These are phyloP conservation scores for Xestia sexstrigata DNA, from an alignment of 2,888 invertebrate genomes.

Conservation along the genomic window DNA sequence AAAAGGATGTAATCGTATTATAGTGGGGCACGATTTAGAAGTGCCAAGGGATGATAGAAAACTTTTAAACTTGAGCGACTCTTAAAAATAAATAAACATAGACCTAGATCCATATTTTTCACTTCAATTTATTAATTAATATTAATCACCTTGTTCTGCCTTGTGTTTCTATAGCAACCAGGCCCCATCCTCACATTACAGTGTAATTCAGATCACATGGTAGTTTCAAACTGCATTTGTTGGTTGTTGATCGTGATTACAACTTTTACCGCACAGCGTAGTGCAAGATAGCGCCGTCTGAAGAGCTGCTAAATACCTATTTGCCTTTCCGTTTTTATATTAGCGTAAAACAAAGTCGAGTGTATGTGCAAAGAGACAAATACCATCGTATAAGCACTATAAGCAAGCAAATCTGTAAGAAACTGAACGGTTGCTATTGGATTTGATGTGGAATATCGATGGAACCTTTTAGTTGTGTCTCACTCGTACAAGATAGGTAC, in stretches of 20 bases:
- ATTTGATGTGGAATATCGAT: background rate
- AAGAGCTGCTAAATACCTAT: background rate
- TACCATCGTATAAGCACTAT: background rate
- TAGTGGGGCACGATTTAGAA: background rate
- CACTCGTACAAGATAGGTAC: background rate
- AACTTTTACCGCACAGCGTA: background rate
- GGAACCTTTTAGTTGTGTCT: background rate
- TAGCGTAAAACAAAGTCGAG: background rate
- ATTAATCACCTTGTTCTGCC: background rate
- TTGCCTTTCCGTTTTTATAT: too few relatives aligned
- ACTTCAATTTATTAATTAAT: background rate
- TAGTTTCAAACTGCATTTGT: too few relatives aligned
- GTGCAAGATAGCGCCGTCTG: background rate
- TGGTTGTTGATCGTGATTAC: background rate
- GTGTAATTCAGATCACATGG: background rate
- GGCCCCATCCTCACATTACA: background rate
- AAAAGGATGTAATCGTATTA: conserved; percentile 27
- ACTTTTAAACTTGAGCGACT: background rate
- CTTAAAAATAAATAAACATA: background rate
- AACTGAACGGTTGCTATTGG: background rate
- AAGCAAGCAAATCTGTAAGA: background rate
- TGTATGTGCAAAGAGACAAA: background rate
- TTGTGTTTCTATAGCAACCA: too few relatives aligned
- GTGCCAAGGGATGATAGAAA: background rate
- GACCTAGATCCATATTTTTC: background rate